Percentiles rank a stretch among this genome's conserved stretches.
phyloP scores from a whole-genome alignment of 2,888 invertebrate genomes.

The Pyrgus malvae region DNA sequence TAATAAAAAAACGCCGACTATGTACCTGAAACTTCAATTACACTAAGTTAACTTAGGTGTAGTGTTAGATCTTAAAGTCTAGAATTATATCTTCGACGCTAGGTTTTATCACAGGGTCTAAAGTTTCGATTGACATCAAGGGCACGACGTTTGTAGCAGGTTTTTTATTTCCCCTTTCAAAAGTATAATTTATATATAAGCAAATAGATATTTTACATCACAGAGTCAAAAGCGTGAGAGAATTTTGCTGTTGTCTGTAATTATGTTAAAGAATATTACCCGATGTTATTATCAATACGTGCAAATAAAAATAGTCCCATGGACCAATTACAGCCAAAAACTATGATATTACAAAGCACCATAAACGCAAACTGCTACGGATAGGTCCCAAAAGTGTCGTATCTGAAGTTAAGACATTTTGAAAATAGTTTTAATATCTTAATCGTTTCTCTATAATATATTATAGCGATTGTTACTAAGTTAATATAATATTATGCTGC shows the following conservation, averaged over 20 bases:
- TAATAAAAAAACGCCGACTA: conserved; percentile 65
- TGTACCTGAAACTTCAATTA: conserved; percentile 80
- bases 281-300: conserved; percentile 6
- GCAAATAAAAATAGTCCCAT: conserved; percentile 14
- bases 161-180: conserved; percentile 21
- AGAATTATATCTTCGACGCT: conserved; percentile 69
- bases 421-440: neutral
- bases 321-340: conserved; percentile 38
- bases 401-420: neutral
- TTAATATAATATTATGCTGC: neutral
- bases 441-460: conserved; percentile 1
- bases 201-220: conserved; percentile 12
- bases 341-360: conserved; percentile 23
- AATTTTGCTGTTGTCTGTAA: conserved; percentile 64
- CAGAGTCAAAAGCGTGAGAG: conserved; percentile 33
- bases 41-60: conserved; percentile 73
- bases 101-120: conserved; percentile 76
- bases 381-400: neutral
- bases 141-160: conserved; percentile 41
- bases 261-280: conserved; percentile 32
- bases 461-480: neutral
- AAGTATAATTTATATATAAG: neutral
- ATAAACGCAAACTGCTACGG: conserved; percentile 18
- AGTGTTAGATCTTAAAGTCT: conserved; percentile 68
- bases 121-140: conserved; percentile 50